Evolutionary conservation across 1,140 invertebrate species (phyloP), one percentile per base, ranked within the genome.

Genomic region (Pygmarrhopalites habei): DNA sequence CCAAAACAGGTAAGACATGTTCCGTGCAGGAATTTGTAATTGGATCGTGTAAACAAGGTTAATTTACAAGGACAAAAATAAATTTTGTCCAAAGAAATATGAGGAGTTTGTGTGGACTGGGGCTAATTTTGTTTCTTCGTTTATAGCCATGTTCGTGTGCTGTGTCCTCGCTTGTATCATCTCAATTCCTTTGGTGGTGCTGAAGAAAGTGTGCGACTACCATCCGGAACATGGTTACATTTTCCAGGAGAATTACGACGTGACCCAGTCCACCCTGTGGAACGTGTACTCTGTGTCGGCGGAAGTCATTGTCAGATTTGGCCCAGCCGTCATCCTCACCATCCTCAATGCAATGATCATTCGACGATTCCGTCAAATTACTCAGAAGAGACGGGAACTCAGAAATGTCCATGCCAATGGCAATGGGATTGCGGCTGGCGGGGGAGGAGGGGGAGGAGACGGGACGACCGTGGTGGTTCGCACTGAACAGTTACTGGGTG

Each of bases 271-370:
- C 1, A 17, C 61, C 0, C 60, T 52, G 3, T 77, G 74, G 71
- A 71, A 63, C 46, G 47, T 69, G 0, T 77, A 76, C 47, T 65
- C 75, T 3, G 67, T 71, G 49, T 25, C 69, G 2, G 72, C 72
- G 43, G 75, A 77, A 59, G 68, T 64, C 5, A 51, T 73, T 5
- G 71, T 74, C 0, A 65, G 76, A 3, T 71, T 78, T 32, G 73
- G 71, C 14, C 77, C 77, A 10, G 72, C 74, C 1, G 46, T 74
- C 12, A 58, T 77, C 4, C 67, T 78, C 5, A 73, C 72, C 4
- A 39, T 73, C 44, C 70, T 78, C 3, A 77, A 78, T 53, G 71
- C 70, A 12, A 67, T 73, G 26, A 77, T 78, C 46, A 74, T 78
- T 23, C 58, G 70, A 2, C 67, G 73, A 1, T 77, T 77, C 52